phyloP scores from a whole-genome alignment of 1,140 invertebrate genomes.

The Bombus pyrosoma region DNA sequence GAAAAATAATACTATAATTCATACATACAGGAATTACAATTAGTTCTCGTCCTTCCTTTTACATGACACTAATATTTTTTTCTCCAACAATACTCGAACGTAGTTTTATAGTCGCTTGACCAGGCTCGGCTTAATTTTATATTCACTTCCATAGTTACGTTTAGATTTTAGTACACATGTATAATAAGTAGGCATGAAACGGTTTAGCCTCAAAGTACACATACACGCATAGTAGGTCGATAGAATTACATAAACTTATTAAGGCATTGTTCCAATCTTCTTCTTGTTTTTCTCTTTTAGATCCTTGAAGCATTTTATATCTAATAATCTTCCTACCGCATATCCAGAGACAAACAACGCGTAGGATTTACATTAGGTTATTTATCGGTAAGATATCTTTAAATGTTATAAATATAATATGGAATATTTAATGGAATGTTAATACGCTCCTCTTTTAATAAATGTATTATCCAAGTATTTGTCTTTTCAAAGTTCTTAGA shows the following conservation, averaged over 20 bases:
- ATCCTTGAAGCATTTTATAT: conserved; percentile 28
- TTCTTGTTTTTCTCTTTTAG: conserved; percentile 3
- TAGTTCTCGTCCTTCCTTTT: conserved; percentile 1
- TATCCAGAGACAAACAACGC: conserved; percentile 24
- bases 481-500: conserved; percentile 14
- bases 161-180: conserved; percentile 15
- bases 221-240: conserved; percentile 23
- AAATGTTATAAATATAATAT: conserved; percentile 36
- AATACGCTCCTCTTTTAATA: neutral
- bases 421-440: conserved; percentile 38
- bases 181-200: conserved; percentile 25
- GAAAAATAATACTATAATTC: conserved; percentile 48
- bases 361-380: conserved; percentile 41
- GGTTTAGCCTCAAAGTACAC: conserved; percentile 12
- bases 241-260: conserved; percentile 45
- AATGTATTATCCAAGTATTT: neutral
- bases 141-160: conserved; percentile 29
- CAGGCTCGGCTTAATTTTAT: conserved; percentile 49
- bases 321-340: conserved; percentile 14
- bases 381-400: conserved; percentile 35
- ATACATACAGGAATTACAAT: conserved; percentile 40
- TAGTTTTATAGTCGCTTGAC: conserved; percentile 12
- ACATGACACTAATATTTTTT: neutral
- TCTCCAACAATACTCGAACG: conserved; percentile 10
- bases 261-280: conserved; percentile 40